A percentile compares a stretch with the other conserved stretches of the same genome.
phyloP scores from a whole-genome alignment of 2,113 vertebrate genomes.

The Ictidomys tridecemlineatus region DNA sequence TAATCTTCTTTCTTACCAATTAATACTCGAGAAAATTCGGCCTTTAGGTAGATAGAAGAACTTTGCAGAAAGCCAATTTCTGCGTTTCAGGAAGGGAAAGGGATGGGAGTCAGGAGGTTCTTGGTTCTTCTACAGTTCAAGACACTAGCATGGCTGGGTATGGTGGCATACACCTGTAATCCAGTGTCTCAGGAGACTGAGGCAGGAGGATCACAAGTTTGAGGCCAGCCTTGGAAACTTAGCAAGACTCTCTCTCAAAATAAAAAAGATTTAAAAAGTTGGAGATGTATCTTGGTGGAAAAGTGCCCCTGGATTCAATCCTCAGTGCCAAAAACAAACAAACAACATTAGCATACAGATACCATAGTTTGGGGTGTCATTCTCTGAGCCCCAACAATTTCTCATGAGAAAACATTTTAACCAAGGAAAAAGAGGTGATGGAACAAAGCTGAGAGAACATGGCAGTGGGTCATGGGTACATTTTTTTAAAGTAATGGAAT shows the following conservation, averaged over 20 bases:
- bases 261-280: too few relatives aligned
- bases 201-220: too few relatives aligned
- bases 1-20: neutral
- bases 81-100: neutral
- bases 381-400: neutral
- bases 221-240: too few relatives aligned
- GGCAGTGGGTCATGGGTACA: neutral
- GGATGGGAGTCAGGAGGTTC: too few relatives aligned
- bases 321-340: too few relatives aligned
- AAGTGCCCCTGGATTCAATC: too few relatives aligned
- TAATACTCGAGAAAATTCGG: neutral
- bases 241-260: too few relatives aligned
- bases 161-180: too few relatives aligned
- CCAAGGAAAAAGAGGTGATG: neutral
- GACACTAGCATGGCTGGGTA: too few relatives aligned
- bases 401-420: constrained; percentile 47
- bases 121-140: neutral
- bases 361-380: neutral
- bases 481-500: constrained; percentile 1
- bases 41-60: neutral
- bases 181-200: too few relatives aligned
- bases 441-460: neutral
- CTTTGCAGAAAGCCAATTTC: neutral
- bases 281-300: too few relatives aligned
- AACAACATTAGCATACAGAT: neutral